These are phyloP conservation scores for Dipodomys stephensi DNA, from an alignment of 2,113 vertebrate species.

Conservation along the genomic window DNA sequence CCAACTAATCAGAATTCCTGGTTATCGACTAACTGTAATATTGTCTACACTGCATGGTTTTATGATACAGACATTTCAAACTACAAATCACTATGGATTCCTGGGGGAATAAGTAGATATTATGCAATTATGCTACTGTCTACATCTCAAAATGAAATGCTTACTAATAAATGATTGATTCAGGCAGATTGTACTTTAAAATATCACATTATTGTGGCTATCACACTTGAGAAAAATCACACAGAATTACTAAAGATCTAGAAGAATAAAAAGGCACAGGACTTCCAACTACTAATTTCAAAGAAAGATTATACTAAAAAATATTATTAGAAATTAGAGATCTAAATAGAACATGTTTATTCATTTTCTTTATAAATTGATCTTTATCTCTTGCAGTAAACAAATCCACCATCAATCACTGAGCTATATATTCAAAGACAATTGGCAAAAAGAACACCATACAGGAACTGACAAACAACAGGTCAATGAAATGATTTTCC, in stretches of 20 bases:
- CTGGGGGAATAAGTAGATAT: constrained; percentile 41
- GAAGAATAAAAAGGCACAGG: constrained; percentile 61
- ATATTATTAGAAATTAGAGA: constrained; percentile 81
- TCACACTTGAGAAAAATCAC: constrained; percentile 40
- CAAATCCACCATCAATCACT: constrained; percentile 88
- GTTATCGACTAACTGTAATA: constrained; percentile 58
- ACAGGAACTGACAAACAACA: constrained; percentile 93
- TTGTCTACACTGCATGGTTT: neutral
- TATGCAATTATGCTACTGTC: constrained; percentile 16
- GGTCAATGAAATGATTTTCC: constrained; percentile 93
- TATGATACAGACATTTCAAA: constrained; percentile 51
- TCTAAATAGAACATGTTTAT: constrained; percentile 82
- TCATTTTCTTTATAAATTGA: constrained; percentile 89
- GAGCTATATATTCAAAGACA: constrained; percentile 92
- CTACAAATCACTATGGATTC: constrained; percentile 59
- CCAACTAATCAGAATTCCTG: constrained; percentile 57
- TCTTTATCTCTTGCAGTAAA: constrained; percentile 89
- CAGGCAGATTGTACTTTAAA: constrained; percentile 58
- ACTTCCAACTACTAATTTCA: constrained; percentile 60
- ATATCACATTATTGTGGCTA: constrained; percentile 41
- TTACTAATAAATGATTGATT: constrained; percentile 49
- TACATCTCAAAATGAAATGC: constrained; percentile 66
- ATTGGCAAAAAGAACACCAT: constrained; percentile 92
- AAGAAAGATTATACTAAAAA: constrained; percentile 71
- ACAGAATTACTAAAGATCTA: neutral